Evolutionary conservation across 2,888 invertebrate genomes (phyloP).

Genomic region (Torymus tubicola): DNA sequence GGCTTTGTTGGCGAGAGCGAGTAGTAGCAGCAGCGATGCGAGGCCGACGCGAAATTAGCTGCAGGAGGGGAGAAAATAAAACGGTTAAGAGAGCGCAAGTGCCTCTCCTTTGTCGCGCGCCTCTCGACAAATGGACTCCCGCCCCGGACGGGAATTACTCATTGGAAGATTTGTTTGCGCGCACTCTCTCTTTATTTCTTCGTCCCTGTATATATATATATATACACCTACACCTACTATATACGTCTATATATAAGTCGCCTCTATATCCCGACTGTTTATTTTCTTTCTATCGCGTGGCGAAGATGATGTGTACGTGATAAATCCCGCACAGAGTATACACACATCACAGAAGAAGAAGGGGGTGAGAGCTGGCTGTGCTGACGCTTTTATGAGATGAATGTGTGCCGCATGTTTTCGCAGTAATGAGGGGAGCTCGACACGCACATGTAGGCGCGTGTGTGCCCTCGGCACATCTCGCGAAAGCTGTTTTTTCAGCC

Average conservation of each 20-base stretch:
- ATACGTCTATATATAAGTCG: background rate
- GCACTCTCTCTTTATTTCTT: background rate
- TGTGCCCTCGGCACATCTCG: too few species aligned
- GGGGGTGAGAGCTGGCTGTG: background rate
- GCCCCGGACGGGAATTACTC: conserved; percentile 34
- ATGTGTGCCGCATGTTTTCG: background rate
- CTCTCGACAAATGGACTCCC: conserved; percentile 16
- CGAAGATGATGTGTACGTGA: conserved; percentile 10
- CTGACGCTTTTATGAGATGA: conserved; percentile 30
- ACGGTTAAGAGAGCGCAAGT: background rate
- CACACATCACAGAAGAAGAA: too few species aligned
- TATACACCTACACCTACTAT: background rate
- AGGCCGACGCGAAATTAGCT: conserved; percentile 20
- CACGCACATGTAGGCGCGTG: too few species aligned
- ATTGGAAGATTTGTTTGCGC: conserved; percentile 46
- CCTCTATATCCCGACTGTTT: background rate
- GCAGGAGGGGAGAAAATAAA: background rate
- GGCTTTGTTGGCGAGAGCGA: too few species aligned
- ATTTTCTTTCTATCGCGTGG: conserved; percentile 17
- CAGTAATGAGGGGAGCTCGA: conserved; percentile 10
- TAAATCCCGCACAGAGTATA: conserved; percentile 3
- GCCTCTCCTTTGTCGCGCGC: conserved; percentile 42
- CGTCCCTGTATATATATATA: too few species aligned
- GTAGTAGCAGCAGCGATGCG: too few species aligned
- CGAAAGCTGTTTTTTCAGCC: conserved; percentile 4